Percentiles rank a stretch among this genome's conserved stretches.
phyloP scores from a whole-genome alignment of 2,797 vertebrate species.

The Emys orbicularis region DNA sequence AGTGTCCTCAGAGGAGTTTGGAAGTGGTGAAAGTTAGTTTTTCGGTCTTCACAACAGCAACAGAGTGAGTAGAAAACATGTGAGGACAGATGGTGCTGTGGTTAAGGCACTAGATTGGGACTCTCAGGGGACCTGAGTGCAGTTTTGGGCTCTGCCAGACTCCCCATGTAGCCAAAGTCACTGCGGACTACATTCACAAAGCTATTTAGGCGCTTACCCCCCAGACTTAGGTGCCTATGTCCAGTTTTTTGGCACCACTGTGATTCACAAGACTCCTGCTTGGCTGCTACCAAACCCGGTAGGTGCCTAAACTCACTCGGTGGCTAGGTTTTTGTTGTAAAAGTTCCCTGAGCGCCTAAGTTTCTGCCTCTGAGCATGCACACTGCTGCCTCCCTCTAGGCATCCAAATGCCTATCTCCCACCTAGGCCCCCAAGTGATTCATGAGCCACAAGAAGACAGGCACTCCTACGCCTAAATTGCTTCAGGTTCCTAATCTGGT shows the following conservation, averaged over 20 bases:
- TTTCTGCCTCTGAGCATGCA: neutral
- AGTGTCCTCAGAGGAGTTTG: neutral
- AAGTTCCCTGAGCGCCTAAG: neutral
- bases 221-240: neutral
- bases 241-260: neutral
- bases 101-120: neutral
- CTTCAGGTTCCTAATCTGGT: neutral
- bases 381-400: neutral
- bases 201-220: neutral
- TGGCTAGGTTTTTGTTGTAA: neutral
- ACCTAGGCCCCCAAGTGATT: neutral
- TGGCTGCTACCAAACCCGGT: neutral
- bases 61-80: fast-evolving
- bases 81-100: neutral
- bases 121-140: neutral
- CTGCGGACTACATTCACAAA: neutral
- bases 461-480: neutral
- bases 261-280: neutral
- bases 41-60: neutral
- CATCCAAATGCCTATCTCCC: neutral
- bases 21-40: neutral
- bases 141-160: neutral
- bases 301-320: neutral
- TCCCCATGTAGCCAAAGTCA: neutral
- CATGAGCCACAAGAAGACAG: neutral